These are phyloP conservation scores for Eueremaeus valkanovi DNA, from an alignment of 2,888 invertebrate genomes.

Conservation along the genomic window DNA sequence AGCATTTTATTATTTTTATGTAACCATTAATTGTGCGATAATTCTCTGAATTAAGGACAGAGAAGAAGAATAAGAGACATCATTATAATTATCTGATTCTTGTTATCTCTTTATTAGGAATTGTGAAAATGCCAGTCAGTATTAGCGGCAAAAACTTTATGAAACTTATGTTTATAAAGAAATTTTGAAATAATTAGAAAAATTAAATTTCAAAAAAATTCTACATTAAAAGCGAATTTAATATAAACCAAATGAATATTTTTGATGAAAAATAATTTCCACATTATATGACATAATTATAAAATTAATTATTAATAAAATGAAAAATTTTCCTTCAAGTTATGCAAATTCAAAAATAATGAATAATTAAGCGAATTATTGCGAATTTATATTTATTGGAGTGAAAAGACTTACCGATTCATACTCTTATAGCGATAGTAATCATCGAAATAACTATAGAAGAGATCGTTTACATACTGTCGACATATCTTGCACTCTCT, in stretches of 20 bases:
- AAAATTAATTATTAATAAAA: too few species aligned
- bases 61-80: neutral
- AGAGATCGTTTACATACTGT: conserved; percentile 9
- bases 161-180: too few species aligned
- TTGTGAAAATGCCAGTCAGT: neutral
- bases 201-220: too few species aligned
- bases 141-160: neutral
- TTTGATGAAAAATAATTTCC: too few species aligned
- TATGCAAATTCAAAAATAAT: neutral
- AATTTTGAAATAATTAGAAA: too few species aligned
- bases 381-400: too few species aligned
- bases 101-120: neutral
- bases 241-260: too few species aligned
- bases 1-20: neutral
- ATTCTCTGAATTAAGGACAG: neutral
- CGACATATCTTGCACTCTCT: conserved; percentile 25
- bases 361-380: neutral
- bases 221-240: too few species aligned
- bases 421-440: conserved; percentile 10
- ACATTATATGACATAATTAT: too few species aligned
- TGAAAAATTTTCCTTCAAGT: too few species aligned
- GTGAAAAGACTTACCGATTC: neutral
- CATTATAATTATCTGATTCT: neutral
- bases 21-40: neutral
- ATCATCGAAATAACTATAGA: conserved; percentile 11